Percentiles rank a stretch among this genome's conserved stretches.
phyloP scores from a whole-genome alignment of 1,140 invertebrate species.

The Artemia franciscana region DNA sequence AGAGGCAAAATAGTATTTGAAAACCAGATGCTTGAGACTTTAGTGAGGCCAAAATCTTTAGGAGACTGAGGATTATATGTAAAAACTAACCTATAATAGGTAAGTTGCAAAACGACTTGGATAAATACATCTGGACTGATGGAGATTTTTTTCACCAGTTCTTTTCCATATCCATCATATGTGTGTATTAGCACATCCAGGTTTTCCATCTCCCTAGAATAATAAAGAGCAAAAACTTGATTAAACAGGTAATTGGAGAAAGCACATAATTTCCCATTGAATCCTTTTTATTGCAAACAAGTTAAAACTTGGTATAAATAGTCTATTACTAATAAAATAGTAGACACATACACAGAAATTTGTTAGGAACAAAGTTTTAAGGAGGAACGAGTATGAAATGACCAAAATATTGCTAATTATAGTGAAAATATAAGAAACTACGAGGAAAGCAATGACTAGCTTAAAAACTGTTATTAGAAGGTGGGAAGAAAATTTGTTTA shows the following conservation, averaged over 20 bases:
- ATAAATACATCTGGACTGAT: slow-evolving; percentile 92
- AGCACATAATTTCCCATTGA: not conserved
- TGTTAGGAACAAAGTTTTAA: not conserved
- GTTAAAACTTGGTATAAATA: not conserved
- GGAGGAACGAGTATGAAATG: no score
- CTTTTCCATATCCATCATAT: slow-evolving; percentile 72
- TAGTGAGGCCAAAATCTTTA: no score
- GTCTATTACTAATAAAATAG: not conserved
- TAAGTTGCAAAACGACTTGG: slow-evolving; percentile 79
- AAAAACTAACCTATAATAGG: slow-evolving; percentile 81
- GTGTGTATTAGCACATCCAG: slow-evolving; percentile 69
- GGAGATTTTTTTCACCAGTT: slow-evolving; percentile 72
- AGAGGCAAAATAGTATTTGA: no score
- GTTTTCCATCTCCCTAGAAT: slow-evolving; percentile 49
- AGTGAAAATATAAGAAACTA: no score
- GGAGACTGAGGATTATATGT: no score
- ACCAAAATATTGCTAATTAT: no score
- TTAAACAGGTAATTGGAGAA: slow-evolving; percentile 1
- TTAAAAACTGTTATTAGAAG: no score
- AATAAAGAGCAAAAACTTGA: slow-evolving; percentile 14
- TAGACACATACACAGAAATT: not conserved
- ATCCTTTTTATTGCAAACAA: not conserved
- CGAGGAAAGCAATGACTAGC: no score
- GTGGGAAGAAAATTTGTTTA: no score
- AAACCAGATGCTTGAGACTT: no score